Evolutionary conservation across 2,888 invertebrate species (phyloP), one percentile per base, ranked within the genome.

Genomic region (Cryptosula pallasiana): DNA sequence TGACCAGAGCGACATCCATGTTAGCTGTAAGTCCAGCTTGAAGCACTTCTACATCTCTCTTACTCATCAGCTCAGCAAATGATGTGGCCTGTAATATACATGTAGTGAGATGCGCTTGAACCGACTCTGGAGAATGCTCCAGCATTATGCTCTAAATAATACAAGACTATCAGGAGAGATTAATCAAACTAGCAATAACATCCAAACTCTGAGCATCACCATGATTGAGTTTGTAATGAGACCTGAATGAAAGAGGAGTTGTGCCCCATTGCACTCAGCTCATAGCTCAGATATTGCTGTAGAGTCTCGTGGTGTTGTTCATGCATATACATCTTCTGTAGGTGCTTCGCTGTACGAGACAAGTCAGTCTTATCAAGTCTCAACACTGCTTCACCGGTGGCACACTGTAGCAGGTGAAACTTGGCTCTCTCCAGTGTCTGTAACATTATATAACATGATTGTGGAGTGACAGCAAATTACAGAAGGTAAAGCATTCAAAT

Each of bases 371-470:
- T 75, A 2, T 73, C 69, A 29, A 78, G 72, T n/a, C 79, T 76
- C 1, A 80, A 71, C 1, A 82, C 75, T n/a, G 80, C 75, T 36
- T 81, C 81, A 0, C 82, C 81, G 1, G 81, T 80, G 27, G 81
- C 80, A 75, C 80, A 79, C 77, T 80, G 79, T 35, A 82, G 73
- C 69, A 82, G 73, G 25, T 76, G 54, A 34, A 75, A 70, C 74
- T 80, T 77, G 32, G 77, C 76, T 45, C 75, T 76, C 32, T 74
- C 45, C 36, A 76, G 32, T 1, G 73, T 71, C 74, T 75, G 63
- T 45, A 5, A 45, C n/a, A n/a, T n/a, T n/a, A n/a, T n/a, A n/a
- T n/a, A n/a, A n/a, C n/a, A n/a, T n/a, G n/a, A n/a, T n/a, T n/a
- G n/a, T n/a, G n/a, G n/a, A n/a, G n/a, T n/a, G n/a, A n/a, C n/a